Base-by-base conservation (phyloP, 2,888 invertebrate genomes). In the Zaprionus bogoriensis region DNA sequence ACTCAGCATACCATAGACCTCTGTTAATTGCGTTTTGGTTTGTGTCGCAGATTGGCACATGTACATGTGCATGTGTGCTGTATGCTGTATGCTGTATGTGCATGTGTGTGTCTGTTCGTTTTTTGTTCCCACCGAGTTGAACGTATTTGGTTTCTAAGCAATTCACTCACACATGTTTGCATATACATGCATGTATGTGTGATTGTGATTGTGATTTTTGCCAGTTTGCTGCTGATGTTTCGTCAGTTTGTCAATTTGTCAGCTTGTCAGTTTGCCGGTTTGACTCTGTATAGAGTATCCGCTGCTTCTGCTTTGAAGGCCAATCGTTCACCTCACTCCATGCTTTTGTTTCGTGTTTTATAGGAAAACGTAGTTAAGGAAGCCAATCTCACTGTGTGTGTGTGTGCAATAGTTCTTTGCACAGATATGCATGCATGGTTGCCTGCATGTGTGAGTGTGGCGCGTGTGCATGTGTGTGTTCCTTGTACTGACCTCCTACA, bases 291-390 rank as follows among this genome's bases (percentile, higher is more conserved):
- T 41, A 12, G 42, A 47, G 61, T 60, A 62, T 77, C 61, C 74
- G 75, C 59, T 71, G 64, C 51, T 74, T 55, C 69, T 77, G 64
- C 66, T 78, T 74, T 77, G 80, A 83, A 81, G 81, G 81, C 80
- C 80, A 81, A 78, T 51, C 67, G 67, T 74, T 78, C 65, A 78
- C 77, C 70, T 78, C 66, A 66, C 45, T 23, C 17, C 25, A 17
- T 48, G 45, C 19, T 46, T 36, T 10, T 38, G 30, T 14, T 44
- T 63, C 69, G 60, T 67, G 54, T 52, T 60, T 58, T 58, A 38
- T 50, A 19, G 54, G n/a, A 12, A 19, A 38, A 45, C 5, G 28
- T 39, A 28, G 9, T 5, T 25, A 20, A n/a, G 19, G 28, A 51
- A 28, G 9, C 6, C 38, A 20, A n/a, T 30, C 6, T 32, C 7